These are phyloP conservation scores for Variabilichromis moorii DNA, from an alignment of 2,113 vertebrate genomes.

Conservation along the genomic window DNA sequence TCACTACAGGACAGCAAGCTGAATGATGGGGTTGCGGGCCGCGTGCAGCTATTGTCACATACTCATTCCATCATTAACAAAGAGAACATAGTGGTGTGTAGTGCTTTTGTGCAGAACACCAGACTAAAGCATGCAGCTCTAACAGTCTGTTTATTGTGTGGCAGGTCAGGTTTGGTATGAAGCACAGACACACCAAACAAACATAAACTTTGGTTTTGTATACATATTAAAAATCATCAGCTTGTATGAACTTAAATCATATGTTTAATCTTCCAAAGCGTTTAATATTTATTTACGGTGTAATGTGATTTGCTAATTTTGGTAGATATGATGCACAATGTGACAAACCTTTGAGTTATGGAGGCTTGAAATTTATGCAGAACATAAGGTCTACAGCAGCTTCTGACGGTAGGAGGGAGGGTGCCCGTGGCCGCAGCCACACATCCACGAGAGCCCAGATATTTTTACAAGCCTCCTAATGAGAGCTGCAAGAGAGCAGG, in stretches of 20 bases:
- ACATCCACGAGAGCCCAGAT: constrained; percentile 28
- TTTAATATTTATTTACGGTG: background rate
- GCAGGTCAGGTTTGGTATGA: background rate
- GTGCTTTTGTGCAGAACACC: constrained; percentile 5
- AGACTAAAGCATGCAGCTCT: constrained; percentile 2
- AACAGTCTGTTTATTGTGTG: constrained; percentile 11
- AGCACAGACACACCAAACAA: background rate
- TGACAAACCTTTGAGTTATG: background rate
- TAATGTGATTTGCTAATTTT: background rate
- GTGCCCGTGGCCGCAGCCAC: constrained; percentile 4
- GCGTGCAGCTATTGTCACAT: constrained; percentile 39
- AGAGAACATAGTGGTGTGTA: constrained; percentile 27
- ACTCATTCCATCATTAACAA: constrained; percentile 42
- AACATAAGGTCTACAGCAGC: background rate
- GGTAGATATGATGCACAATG: background rate
- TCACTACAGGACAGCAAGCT: constrained; percentile 3
- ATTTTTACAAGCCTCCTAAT: constrained; percentile 62
- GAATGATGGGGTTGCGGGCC: constrained; percentile 1
- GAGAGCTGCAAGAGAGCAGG: constrained; percentile 20
- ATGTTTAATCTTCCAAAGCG: background rate
- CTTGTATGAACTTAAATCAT: background rate
- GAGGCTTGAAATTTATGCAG: background rate
- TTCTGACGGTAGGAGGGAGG: background rate
- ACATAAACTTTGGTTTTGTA: background rate
- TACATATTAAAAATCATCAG: background rate